Percentiles rank a stretch among this genome's conserved stretches.
phyloP scores from a whole-genome alignment of 2,797 vertebrate species.

The Microctenopoma steveboyesi region DNA sequence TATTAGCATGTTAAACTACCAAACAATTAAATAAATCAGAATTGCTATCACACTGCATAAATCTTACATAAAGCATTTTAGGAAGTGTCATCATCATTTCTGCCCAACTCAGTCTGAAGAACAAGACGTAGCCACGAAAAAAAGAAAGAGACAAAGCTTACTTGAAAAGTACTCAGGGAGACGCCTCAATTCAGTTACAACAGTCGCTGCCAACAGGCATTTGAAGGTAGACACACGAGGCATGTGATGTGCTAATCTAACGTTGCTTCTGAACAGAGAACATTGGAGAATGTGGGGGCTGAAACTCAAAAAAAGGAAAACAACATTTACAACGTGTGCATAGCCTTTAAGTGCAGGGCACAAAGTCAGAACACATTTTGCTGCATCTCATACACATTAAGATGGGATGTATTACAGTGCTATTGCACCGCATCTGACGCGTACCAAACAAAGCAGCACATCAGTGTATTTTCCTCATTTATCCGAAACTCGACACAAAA shows the following conservation, averaged over 20 bases:
- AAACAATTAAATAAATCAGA: slow-evolving; percentile 37
- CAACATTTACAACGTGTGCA: not conserved
- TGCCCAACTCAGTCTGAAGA: slow-evolving; percentile 11
- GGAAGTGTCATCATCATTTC: slow-evolving; percentile 29
- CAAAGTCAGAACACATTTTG: slow-evolving; percentile 24
- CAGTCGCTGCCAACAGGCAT: slow-evolving; percentile 21
- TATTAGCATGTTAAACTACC: slow-evolving; percentile 21
- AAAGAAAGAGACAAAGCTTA: slow-evolving; percentile 21
- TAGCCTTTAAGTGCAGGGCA: slow-evolving; percentile 18
- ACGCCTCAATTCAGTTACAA: slow-evolving; percentile 37
- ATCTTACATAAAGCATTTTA: slow-evolving; percentile 31
- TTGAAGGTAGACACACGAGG: slow-evolving; percentile 23
- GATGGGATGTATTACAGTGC: not conserved
- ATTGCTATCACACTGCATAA: slow-evolving; percentile 19
- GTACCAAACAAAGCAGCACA: not conserved
- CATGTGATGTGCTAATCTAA: slow-evolving; percentile 24
- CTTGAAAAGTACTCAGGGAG: slow-evolving; percentile 36
- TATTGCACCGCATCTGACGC: not conserved
- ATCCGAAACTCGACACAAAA: not conserved
- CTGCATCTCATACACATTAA: slow-evolving; percentile 9
- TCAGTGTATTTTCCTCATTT: slow-evolving; percentile 5
- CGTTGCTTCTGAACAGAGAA: slow-evolving; percentile 10
- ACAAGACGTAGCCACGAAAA: slow-evolving; percentile 25
- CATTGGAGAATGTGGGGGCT: slow-evolving; percentile 24
- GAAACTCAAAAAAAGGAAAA: slow-evolving; percentile 26